Conservation (phyloP, 1,140 invertebrate species). For the Anadara kagoshimensis region DNA sequence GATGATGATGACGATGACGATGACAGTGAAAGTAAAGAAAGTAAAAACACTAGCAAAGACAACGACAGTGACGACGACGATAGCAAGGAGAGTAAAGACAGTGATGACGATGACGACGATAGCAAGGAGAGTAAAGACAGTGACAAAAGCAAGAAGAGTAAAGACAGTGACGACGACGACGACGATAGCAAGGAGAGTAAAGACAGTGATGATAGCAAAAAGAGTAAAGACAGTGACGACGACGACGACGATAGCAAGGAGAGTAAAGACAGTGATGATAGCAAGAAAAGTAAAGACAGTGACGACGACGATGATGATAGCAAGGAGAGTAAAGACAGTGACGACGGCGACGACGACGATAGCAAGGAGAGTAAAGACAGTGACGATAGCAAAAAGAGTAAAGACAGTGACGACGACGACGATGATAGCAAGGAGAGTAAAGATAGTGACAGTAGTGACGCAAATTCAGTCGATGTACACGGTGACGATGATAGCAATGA, state of each 20-base stretch:
- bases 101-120: slow-evolving; percentile 20
- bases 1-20: slow-evolving; percentile 18
- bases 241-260: neutral
- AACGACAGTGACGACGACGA: neutral
- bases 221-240: neutral
- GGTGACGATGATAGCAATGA: slow-evolving; percentile 5
- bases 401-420: neutral
- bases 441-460: slow-evolving; percentile 11
- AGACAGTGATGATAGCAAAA: neutral
- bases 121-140: slow-evolving; percentile 9
- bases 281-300: neutral
- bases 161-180: neutral
- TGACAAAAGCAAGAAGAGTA: neutral
- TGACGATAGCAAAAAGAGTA: neutral
- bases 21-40: slow-evolving; percentile 12
- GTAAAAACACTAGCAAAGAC: slow-evolving; percentile 14
- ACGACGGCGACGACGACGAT: neutral
- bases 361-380: neutral
- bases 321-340: neutral
- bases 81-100: slow-evolving; percentile 1
- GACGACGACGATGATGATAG: neutral
- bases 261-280: neutral
- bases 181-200: slow-evolving; percentile 4
- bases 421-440: slow-evolving; percentile 14
- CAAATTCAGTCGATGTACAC: neutral